Conservation (phyloP, 2,797 vertebrate species). For the Myoxocephalus aenaeus region DNA sequence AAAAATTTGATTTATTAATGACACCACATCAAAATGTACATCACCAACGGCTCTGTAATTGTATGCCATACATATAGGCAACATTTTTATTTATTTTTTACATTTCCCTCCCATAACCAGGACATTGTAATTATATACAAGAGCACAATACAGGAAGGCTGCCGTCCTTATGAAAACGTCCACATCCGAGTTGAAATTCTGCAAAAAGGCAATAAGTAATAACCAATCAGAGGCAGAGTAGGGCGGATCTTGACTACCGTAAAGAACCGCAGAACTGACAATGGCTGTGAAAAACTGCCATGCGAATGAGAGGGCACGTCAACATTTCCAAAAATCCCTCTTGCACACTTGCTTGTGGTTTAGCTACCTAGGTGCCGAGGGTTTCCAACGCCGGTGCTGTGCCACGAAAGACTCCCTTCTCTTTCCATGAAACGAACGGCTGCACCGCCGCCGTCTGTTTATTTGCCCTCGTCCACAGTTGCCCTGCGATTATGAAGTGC, state of each 20-base stretch:
- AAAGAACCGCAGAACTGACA: not conserved
- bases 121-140: not conserved
- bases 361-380: not conserved
- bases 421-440: conserved; percentile 20
- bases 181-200: not conserved
- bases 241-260: not conserved
- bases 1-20: not conserved
- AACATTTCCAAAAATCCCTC: not conserved
- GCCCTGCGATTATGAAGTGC: conserved; percentile 24
- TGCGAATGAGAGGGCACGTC: not conserved
- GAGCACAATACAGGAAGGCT: not conserved
- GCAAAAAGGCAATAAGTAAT: not conserved
- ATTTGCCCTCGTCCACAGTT: conserved; percentile 34
- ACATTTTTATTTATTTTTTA: not conserved
- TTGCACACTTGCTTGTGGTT: not conserved
- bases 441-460: conserved; percentile 29
- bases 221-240: conserved; percentile 5
- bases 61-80: not conserved
- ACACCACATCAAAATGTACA: not conserved
- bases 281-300: not conserved
- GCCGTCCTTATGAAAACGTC: not conserved
- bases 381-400: not conserved
- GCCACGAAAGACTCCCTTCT: conserved; percentile 38
- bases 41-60: not conserved
- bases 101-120: not conserved